These are phyloP conservation scores for Callorhinus ursinus DNA, from an alignment of 2,113 vertebrate genomes.

Conservation along the genomic window DNA sequence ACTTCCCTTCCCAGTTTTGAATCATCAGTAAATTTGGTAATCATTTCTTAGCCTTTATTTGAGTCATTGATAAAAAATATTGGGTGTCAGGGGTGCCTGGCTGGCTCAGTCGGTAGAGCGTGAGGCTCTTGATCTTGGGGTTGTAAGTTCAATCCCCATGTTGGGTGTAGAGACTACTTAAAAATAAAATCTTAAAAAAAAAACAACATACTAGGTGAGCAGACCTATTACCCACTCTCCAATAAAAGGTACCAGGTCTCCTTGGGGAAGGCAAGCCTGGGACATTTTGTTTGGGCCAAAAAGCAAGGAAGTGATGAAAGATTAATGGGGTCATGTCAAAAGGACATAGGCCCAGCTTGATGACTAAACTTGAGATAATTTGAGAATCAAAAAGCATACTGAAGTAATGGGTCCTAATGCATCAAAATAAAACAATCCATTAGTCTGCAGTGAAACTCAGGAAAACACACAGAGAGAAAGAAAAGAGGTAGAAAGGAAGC, in stretches of 20 bases:
- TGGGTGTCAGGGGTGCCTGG: background rate
- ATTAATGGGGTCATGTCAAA: background rate
- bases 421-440: background rate
- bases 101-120: background rate
- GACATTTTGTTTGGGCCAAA: background rate
- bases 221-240: background rate
- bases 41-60: background rate
- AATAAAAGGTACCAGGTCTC: background rate
- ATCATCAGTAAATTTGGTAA: slow-evolving; percentile 15
- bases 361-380: background rate
- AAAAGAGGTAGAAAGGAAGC: background rate
- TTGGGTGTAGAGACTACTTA: background rate
- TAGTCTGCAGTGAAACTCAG: background rate
- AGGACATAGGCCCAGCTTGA: background rate
- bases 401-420: slow-evolving; percentile 18
- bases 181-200: background rate
- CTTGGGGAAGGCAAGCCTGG: background rate
- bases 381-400: background rate
- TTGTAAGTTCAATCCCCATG: background rate
- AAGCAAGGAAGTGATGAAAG: background rate
- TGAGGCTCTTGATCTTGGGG: background rate
- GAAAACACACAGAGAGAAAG: background rate
- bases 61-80: slow-evolving; percentile 12
- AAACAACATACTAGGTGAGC: background rate
- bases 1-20: background rate